phyloP scores from a whole-genome alignment of 2,888 invertebrate species.

The Formica aserva region DNA sequence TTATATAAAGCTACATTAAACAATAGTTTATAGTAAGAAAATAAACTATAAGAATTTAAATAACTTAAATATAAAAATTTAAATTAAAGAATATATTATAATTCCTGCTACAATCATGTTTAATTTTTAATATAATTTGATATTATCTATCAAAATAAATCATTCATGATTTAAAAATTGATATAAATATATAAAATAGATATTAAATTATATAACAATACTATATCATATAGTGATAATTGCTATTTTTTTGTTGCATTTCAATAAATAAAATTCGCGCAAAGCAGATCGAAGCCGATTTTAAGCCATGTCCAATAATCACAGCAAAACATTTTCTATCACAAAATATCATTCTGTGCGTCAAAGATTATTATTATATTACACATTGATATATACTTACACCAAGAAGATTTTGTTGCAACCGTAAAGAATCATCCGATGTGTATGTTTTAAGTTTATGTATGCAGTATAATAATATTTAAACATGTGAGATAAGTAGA shows the following conservation, averaged over 20 bases:
- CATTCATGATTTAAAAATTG: not conserved
- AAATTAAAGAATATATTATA: not conserved
- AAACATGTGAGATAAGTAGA: conserved; percentile 36
- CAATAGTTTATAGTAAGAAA: not conserved
- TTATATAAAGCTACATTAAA: not conserved
- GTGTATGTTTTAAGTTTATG: conserved; percentile 34
- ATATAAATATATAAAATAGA: not conserved
- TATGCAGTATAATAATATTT: conserved; percentile 38
- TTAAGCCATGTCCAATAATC: not conserved
- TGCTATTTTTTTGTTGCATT: not conserved
- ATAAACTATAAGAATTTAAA: not conserved
- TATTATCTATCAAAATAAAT: not conserved
- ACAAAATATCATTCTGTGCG: conserved; percentile 5
- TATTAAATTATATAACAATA: not conserved
- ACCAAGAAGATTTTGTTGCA: conserved; percentile 31
- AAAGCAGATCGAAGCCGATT: conserved; percentile 18
- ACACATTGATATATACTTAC: conserved; percentile 38
- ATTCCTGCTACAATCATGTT: not conserved
- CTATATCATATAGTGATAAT: not conserved
- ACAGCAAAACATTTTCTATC: conserved; percentile 1
- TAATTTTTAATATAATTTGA: not conserved
- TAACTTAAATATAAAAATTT: not conserved
- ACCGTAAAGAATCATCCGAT: conserved; percentile 25
- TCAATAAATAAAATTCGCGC: not conserved
- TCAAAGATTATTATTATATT: not conserved